Evolutionary conservation across 2,113 vertebrate species (phyloP), one percentile per base, ranked within the genome.

Genomic region (Nestor notabilis): DNA sequence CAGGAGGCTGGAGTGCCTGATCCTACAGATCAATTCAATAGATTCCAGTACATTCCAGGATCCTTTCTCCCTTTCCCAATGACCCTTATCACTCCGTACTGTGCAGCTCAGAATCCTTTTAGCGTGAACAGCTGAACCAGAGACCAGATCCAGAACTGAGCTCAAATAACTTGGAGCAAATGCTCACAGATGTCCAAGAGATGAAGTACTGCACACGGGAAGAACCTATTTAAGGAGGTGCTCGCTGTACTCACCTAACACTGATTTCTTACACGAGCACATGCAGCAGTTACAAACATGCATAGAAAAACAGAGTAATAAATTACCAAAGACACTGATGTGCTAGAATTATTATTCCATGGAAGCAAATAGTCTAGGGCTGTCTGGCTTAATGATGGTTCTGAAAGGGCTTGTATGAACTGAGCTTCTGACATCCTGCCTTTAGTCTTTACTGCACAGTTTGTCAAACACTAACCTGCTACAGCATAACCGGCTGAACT

Each of bases 401-500:
- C 41, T 44, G 89, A 82, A 81, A 87, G 50, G 55, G 55, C 31
- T 95, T 27, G 15, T 35, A 50, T 41, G 87, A 63, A 44, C 63
- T 8, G 60, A 87, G 89, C 47, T 93, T 11, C 85, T 75, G 89
- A 89, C 76, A 31, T 19, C 66, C 90, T 78, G 94, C 94, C 80
- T 68, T 75, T 33, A 71, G 72, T 29, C 90, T 83, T 43, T 1
- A 0, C 93, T 78, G 90, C 88, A 82, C 86, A 55, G 85, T 90
- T 92, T 81, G 50, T 91, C 94, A 97, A 93, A 97, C 89, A 95
- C 29, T 46, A 85, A 75, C 77, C 90, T 89, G 87, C 93, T 90
- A 87, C 89, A 89, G 77, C 80, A 70, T 24, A 87, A 90, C 89
- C 81, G 93, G 94, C 91, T 13, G 87, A 91, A 72, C 89, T 75